Evolutionary conservation across 2,797 vertebrate species (phyloP), one percentile per base, ranked within the genome.

Genomic region (Crenichthys baileyi): DNA sequence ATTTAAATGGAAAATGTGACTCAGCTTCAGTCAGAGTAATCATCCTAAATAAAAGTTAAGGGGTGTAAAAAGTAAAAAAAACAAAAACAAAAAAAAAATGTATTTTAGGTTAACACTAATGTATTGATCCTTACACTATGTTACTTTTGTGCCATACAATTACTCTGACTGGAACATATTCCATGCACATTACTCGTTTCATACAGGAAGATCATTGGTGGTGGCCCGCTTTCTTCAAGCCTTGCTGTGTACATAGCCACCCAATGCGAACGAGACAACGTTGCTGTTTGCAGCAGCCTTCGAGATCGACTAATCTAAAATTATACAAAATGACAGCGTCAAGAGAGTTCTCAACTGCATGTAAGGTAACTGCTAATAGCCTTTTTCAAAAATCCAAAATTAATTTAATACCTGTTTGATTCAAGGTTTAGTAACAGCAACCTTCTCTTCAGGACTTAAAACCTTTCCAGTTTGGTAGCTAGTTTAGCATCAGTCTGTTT

Each of bases 401-500:
- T 56, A 6, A 9, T 24, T n/a, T n/a, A 9, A 56, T n/a, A 24
- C 24, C 22, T 56, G 55, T 56, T 56, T 24, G 55, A 56, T 56
- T 9, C 22, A 56, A 56, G 22, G 24, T 9, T 56, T 56, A n/a
- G 22, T 20, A 22, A 55, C 18, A 55, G 5, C 20, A 55, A 20
- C 15, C 3, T 50, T 55, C 51, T 55, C 51, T 55, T 55, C 20
- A 55, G 51, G 51, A 55, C 31, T 78, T 31, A 58, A 73, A 70
- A 13, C 44, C 9, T 77, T 81, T 76, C 71, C 55, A 76, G 51
- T 18, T 53, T 53, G 51, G 20, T 15, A 53, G 15, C 11, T 50
- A 4, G 48, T 18, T 5, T 53, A 18, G 18, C 16, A 53, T 20
- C 51, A 18, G 16, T 53, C 5, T 53, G 8, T 44, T 44, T 44